Evolutionary conservation across 2,113 vertebrate species (phyloP).

Genomic region (Eulemur rufifrons): DNA sequence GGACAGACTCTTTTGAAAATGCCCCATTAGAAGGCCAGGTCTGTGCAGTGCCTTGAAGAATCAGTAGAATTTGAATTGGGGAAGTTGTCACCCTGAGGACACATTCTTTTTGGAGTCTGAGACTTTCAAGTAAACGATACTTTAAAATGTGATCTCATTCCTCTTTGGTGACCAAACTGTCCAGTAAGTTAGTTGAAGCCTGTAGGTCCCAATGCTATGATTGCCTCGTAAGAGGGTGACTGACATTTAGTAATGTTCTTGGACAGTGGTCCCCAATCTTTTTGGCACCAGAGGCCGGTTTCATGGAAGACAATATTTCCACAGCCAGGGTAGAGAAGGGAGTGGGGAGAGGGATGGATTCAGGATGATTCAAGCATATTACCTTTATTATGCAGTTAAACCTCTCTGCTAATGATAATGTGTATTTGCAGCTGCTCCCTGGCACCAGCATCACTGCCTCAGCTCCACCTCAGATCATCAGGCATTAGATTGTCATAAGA

Average conservation of each 20-base stretch:
- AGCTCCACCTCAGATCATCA: no score
- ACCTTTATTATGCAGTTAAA: no score
- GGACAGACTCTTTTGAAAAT: neutral
- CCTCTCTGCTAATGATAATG: no score
- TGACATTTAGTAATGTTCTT: neutral
- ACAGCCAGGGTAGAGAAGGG: no score
- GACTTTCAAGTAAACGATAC: neutral
- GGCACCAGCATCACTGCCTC: no score
- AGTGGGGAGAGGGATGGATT: no score
- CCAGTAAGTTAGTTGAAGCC: neutral
- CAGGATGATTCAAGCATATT: no score
- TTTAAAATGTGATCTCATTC: neutral
- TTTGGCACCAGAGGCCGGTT: no score
- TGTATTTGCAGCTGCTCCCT: no score
- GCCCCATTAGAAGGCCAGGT: neutral
- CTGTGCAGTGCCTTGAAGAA: neutral
- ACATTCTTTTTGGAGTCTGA: neutral
- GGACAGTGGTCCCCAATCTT: neutral
- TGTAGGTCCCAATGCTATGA: neutral
- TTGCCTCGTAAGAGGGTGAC: neutral
- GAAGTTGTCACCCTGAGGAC: neutral
- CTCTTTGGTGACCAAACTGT: neutral
- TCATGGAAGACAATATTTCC: no score
- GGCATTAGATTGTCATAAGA: no score
- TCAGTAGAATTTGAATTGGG: neutral